A percentile compares a stretch with the other conserved stretches of the same genome.
Conservation (phyloP, 1,140 invertebrate genomes). For the Choristoneura fumiferana region DNA sequence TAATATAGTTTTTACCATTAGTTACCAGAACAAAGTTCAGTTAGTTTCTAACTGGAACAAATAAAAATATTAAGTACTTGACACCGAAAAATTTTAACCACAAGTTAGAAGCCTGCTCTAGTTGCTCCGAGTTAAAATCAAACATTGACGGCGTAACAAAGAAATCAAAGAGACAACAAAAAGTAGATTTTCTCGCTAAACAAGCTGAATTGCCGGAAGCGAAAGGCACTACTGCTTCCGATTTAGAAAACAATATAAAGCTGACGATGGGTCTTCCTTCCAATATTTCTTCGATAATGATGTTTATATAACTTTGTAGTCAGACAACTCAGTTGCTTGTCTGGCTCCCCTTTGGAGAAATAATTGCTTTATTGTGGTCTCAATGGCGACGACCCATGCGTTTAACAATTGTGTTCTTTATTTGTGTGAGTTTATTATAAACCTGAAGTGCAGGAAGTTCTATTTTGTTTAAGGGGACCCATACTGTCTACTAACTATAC, state of each 20-base stretch:
- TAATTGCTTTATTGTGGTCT: neutral
- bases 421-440: slow-evolving; percentile 13
- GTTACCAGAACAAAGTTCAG: too few species aligned
- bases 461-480: too few species aligned
- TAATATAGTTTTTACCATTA: too few species aligned
- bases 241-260: slow-evolving; percentile 61
- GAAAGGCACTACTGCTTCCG: slow-evolving; percentile 55
- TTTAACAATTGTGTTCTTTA: slow-evolving; percentile 6
- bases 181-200: slow-evolving; percentile 52
- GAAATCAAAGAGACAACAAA: slow-evolving; percentile 46
- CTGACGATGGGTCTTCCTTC: slow-evolving; percentile 44
- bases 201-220: slow-evolving; percentile 58
- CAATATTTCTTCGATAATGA: slow-evolving; percentile 54
- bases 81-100: too few species aligned
- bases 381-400: neutral
- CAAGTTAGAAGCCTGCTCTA: neutral
- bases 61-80: too few species aligned
- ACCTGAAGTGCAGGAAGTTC: neutral
- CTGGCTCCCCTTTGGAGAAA: neutral
- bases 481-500: too few species aligned
- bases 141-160: slow-evolving; percentile 42
- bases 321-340: slow-evolving; percentile 20
- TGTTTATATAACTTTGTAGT: slow-evolving; percentile 42
- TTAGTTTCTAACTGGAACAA: too few species aligned
- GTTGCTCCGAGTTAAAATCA: slow-evolving; percentile 8